Evolutionary conservation across 2,113 vertebrate genomes (phyloP).

Genomic region (Scatophagus argus): DNA sequence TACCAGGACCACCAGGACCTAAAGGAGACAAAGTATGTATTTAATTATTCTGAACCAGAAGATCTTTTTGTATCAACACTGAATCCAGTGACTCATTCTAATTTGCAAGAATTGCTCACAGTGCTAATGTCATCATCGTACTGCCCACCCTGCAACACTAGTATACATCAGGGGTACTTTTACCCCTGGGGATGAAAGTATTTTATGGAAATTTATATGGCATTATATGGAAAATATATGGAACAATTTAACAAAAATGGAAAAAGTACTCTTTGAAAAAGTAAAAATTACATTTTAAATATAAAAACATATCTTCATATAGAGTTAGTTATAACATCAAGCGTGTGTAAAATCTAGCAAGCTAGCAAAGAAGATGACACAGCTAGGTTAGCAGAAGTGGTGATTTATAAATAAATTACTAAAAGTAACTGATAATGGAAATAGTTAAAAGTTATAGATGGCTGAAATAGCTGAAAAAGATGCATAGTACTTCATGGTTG

Average conservation of each 20-base stretch:
- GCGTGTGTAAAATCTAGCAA: neutral
- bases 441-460: neutral
- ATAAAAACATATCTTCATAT: neutral
- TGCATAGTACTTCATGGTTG: too few species aligned
- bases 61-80: neutral
- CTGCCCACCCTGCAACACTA: neutral
- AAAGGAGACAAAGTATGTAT: conserved; percentile 84
- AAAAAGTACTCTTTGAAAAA: too few species aligned
- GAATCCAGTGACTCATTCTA: neutral
- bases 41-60: neutral
- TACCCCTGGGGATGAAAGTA: neutral
- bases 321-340: neutral
- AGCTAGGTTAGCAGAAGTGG: neutral
- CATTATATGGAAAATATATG: too few species aligned
- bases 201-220: too few species aligned
- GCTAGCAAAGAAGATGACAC: neutral
- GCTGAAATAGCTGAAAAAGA: neutral
- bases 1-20: conserved; percentile 73
- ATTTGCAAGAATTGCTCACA: neutral
- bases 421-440: neutral
- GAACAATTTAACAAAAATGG: too few species aligned
- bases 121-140: neutral
- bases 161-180: neutral
- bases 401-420: too few species aligned
- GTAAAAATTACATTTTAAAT: too few species aligned